Base-by-base conservation (phyloP, 2,888 invertebrate species). In the Netelia inedita region DNA sequence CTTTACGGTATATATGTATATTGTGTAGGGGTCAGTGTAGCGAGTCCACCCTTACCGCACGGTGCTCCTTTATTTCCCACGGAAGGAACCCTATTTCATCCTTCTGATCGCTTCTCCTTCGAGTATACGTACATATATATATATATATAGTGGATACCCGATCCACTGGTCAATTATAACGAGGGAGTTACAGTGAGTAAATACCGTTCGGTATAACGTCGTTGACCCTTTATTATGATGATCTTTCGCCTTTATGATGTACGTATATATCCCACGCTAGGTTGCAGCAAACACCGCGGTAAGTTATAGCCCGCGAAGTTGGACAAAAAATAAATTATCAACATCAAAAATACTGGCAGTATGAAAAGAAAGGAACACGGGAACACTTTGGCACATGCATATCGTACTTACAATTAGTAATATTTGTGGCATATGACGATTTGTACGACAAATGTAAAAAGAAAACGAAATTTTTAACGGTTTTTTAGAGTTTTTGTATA, bases 91-190 rank as follows among this genome's bases (percentile, higher is more conserved):
- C 71, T 16, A 78, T 68, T 81, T 28, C 59, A 50, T 76, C 59
- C 65, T 69, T 61, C 63, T 65, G 73, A 81, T 50, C 78, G 53
- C 41, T 55, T 73, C 66, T 68, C 61, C 57, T 61, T 66, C 71
- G 76, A 41, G 35, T 50, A 14, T 68, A 66, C 66, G 9, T 63
- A 28, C 11, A 41, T 50, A 55, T n/a, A 61, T 73, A 72, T 5
- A 57, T n/a, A 35, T 35, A 19, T 63, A n/a, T 35, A 14, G 65
- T 66, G 65, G 72, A 41, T 73, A 72, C 72, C 57, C 72, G 65
- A 82, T 81, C 74, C 63, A 74, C 81, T 53, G 84, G 81, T 81
- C 61, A 76, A 85, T 85, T 85, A 85, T 81, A 81, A 81, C 73
- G 81, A 85, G 81, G 76, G 73, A 81, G 78, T 81, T 78, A 78